Percentiles rank a stretch among this genome's conserved stretches.
phyloP scores from a whole-genome alignment of 1,140 invertebrate species.

The Polyergus mexicanus region DNA sequence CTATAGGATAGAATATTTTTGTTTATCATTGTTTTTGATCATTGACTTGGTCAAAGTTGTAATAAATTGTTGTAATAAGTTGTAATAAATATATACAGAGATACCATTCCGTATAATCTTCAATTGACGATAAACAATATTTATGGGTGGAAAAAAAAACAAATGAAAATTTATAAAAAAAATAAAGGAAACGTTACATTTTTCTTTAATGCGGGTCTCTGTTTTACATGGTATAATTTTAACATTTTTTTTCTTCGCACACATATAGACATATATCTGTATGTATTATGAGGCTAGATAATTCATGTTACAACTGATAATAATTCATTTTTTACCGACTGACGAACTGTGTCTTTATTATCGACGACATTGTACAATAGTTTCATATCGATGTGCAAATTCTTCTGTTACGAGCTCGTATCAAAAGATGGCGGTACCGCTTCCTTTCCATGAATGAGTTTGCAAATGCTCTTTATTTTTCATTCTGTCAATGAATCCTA shows the following conservation, averaged over 20 bases:
- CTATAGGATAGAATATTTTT: neutral
- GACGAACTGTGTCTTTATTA: slow-evolving; percentile 25
- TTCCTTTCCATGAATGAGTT: neutral
- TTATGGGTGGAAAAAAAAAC: neutral
- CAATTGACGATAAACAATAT: slow-evolving; percentile 5
- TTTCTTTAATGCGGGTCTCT: neutral
- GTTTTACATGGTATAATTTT: neutral
- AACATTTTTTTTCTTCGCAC: neutral
- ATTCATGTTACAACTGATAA: neutral
- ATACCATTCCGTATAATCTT: neutral
- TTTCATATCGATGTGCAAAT: neutral
- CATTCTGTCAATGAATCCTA: neutral
- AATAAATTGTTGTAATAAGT: too few relatives aligned
- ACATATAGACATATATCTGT: neutral
- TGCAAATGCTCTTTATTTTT: neutral
- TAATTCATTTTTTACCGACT: slow-evolving; percentile 56
- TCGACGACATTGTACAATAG: slow-evolving; percentile 36
- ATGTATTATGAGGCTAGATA: neutral
- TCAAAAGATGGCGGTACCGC: slow-evolving; percentile 60
- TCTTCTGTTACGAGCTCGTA: neutral
- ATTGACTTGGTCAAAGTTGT: neutral
- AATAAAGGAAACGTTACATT: neutral
- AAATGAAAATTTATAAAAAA: neutral
- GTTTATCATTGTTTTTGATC: neutral
- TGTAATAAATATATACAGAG: neutral